Evolutionary conservation across 2,888 invertebrate species (phyloP).

Genomic region (Aethes cnicana): DNA sequence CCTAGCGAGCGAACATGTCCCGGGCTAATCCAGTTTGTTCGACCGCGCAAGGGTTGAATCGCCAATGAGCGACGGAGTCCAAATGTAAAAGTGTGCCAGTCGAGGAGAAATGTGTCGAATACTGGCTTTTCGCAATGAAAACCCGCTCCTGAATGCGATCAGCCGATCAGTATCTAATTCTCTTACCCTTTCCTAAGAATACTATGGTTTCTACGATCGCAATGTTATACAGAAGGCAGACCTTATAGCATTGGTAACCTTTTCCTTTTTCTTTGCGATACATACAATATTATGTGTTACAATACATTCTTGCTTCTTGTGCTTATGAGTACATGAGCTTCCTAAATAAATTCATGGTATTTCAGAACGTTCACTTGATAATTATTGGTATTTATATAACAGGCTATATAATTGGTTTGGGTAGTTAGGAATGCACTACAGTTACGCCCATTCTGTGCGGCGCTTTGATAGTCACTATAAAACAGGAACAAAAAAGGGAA

Average conservation of each 20-base stretch:
- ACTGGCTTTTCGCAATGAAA: slow-evolving; percentile 68
- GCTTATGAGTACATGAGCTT: too few relatives aligned
- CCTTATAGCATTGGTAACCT: slow-evolving; percentile 21
- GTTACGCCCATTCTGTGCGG: slow-evolving; percentile 13
- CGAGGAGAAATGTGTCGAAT: slow-evolving; percentile 66
- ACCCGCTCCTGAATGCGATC: slow-evolving; percentile 56
- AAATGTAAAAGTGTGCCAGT: slow-evolving; percentile 72
- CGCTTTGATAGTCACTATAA: background rate
- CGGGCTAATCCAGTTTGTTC: slow-evolving; percentile 79
- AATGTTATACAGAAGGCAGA: slow-evolving; percentile 13
- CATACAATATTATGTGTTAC: background rate
- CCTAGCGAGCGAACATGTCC: slow-evolving; percentile 77
- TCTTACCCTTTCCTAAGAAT: slow-evolving; percentile 50
- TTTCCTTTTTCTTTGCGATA: slow-evolving; percentile 10
- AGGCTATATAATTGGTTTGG: too few relatives aligned
- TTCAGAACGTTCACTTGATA: too few relatives aligned
- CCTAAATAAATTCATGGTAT: too few relatives aligned
- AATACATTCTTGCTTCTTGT: background rate
- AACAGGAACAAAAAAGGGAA: slow-evolving; percentile 12
- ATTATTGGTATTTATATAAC: too few relatives aligned
- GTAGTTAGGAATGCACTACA: slow-evolving; percentile 15
- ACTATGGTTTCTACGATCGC: slow-evolving; percentile 13
- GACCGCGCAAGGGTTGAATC: slow-evolving; percentile 80
- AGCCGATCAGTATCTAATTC: slow-evolving; percentile 60
- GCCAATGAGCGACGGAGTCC: slow-evolving; percentile 74